These are phyloP conservation scores for Sympetrum striolatum DNA, from an alignment of 2,888 invertebrate species.

Conservation along the genomic window DNA sequence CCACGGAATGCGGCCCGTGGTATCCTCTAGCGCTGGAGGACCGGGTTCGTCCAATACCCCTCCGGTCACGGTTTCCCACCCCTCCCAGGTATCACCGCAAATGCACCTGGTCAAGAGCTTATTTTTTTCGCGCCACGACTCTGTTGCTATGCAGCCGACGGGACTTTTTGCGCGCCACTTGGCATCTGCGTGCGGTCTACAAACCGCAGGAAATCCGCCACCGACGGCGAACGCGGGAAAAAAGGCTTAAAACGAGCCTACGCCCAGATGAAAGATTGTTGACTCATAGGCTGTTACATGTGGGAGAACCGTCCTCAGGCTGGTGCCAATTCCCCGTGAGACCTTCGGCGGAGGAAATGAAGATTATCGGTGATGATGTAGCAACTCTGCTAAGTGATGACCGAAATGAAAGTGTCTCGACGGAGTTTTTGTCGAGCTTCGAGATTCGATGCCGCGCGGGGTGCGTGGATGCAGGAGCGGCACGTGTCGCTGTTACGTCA, in stretches of 20 bases:
- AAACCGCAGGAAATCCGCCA: neutral
- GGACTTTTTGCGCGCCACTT: neutral
- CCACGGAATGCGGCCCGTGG: too few species aligned
- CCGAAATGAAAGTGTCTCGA: too few species aligned
- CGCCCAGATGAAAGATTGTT: neutral
- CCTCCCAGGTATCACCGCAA: neutral
- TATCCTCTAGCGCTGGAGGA: neutral
- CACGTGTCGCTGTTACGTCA: too few species aligned
- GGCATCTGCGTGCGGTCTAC: neutral
- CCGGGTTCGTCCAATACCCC: neutral
- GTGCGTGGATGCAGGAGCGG: too few species aligned
- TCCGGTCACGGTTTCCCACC: too few species aligned
- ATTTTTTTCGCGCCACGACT: neutral
- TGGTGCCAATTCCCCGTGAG: neutral
- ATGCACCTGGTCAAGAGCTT: neutral
- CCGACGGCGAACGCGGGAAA: neutral
- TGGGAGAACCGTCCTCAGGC: neutral
- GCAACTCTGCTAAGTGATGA: too few species aligned
- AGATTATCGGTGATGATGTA: too few species aligned
- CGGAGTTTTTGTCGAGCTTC: too few species aligned
- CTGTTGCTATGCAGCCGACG: neutral
- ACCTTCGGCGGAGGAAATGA: too few species aligned
- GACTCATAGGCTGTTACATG: neutral
- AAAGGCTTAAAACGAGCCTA: neutral
- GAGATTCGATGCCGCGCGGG: too few species aligned